phyloP scores from a whole-genome alignment of 2,113 vertebrate species.

The Crotalus tigris region DNA sequence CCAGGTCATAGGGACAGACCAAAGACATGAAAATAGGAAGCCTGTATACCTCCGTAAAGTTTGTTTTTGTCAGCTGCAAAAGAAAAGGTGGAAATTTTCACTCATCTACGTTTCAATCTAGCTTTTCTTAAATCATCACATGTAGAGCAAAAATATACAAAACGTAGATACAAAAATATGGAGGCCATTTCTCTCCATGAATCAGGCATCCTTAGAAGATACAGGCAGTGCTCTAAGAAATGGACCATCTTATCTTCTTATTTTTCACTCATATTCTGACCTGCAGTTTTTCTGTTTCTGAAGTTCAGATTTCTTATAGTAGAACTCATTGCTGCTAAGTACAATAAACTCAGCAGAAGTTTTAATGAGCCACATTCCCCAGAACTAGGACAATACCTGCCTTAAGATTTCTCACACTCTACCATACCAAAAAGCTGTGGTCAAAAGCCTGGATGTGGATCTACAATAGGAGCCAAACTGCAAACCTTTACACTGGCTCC shows the following conservation, averaged over 20 bases:
- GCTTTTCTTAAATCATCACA: not conserved
- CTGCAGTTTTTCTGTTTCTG: not conserved
- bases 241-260: not conserved
- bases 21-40: not conserved
- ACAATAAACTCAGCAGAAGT: conserved; percentile 30
- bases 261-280: not conserved
- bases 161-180: not conserved
- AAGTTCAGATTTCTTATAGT: not conserved
- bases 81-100: not conserved
- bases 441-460: not conserved
- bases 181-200: not conserved
- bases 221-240: not conserved
- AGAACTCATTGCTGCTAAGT: not conserved
- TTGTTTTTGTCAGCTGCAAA: not conserved
- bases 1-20: not conserved
- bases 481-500: conserved; percentile 43
- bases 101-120: not conserved
- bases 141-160: not conserved
- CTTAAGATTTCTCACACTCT: conserved; percentile 48
- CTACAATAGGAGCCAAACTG: conserved; percentile 23
- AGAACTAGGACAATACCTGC: conserved; percentile 55
- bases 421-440: not conserved
- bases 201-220: not conserved
- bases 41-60: not conserved
- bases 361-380: conserved; percentile 46